Evolutionary conservation across 2,797 vertebrate genomes (phyloP).

Genomic region (Manis crassicaudata): DNA sequence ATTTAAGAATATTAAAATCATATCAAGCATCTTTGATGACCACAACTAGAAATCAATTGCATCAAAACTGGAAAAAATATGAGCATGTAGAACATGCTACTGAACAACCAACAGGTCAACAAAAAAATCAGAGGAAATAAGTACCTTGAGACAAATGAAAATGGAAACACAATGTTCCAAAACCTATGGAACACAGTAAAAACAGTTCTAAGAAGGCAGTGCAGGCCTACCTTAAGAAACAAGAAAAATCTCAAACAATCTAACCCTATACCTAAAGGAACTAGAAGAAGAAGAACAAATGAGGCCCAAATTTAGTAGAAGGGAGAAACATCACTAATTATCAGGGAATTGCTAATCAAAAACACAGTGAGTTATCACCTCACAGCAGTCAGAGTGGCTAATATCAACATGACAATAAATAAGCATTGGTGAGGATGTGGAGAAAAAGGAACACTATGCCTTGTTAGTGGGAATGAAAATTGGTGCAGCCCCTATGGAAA

Average conservation of each 20-base stretch:
- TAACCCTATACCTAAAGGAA: not conserved
- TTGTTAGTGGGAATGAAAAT: not conserved
- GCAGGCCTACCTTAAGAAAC: not conserved
- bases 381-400: not conserved
- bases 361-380: not conserved
- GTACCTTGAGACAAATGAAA: not conserved
- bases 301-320: not conserved
- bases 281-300: not conserved
- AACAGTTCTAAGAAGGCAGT: not conserved
- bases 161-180: not conserved
- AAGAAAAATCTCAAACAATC: not conserved
- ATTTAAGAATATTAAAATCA: not conserved
- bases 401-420: not conserved
- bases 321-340: not conserved
- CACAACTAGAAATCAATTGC: not conserved
- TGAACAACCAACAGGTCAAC: not conserved
- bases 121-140: not conserved
- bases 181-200: not conserved
- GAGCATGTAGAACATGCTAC: not conserved
- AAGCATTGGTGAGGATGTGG: not conserved
- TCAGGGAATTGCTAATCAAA: not conserved
- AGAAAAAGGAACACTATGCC: not conserved
- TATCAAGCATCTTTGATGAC: not conserved
- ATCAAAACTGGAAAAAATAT: not conserved
- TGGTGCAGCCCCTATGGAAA: not conserved